phyloP scores from a whole-genome alignment of 2,888 invertebrate species.

The Temnothorax rugatulus region DNA sequence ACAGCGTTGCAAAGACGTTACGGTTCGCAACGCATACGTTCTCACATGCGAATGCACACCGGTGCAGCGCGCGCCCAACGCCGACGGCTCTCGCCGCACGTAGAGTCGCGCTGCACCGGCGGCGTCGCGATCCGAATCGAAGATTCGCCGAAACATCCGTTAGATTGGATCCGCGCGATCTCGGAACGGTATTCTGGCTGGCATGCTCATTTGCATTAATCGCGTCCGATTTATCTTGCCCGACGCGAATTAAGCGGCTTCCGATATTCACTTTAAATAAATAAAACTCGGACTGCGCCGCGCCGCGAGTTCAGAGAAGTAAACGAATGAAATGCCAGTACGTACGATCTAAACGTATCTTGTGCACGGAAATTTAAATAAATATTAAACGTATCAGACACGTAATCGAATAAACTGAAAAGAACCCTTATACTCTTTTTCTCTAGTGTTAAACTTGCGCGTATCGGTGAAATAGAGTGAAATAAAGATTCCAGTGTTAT shows the following conservation, averaged over 20 bases:
- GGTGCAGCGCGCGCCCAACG: conserved; percentile 9
- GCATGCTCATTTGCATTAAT: conserved; percentile 51
- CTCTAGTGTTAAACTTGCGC: background rate
- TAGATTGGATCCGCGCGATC: conserved; percentile 42
- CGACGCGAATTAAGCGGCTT: conserved; percentile 26
- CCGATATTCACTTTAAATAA: conserved; percentile 40
- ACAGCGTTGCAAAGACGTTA: conserved; percentile 66
- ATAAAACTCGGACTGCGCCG: conserved; percentile 16
- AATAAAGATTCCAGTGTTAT: background rate
- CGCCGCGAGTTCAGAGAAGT: background rate
- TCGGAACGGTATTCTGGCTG: conserved; percentile 19
- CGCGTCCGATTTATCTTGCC: conserved; percentile 39
- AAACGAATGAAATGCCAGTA: conserved; percentile 2
- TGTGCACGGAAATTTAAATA: background rate
- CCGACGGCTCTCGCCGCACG: conserved; percentile 5
- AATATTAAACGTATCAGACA: background rate
- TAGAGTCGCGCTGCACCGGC: conserved; percentile 25
- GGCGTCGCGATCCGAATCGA: conserved; percentile 45
- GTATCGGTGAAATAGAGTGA: background rate
- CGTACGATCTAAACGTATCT: background rate
- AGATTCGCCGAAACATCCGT: conserved; percentile 48
- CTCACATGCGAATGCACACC: conserved; percentile 70
- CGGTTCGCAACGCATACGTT: conserved; percentile 73
- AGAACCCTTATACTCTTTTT: too few species aligned
- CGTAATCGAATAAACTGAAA: background rate